Evolutionary conservation across 2,113 vertebrate species (phyloP).

Genomic region (Amia ocellicauda): DNA sequence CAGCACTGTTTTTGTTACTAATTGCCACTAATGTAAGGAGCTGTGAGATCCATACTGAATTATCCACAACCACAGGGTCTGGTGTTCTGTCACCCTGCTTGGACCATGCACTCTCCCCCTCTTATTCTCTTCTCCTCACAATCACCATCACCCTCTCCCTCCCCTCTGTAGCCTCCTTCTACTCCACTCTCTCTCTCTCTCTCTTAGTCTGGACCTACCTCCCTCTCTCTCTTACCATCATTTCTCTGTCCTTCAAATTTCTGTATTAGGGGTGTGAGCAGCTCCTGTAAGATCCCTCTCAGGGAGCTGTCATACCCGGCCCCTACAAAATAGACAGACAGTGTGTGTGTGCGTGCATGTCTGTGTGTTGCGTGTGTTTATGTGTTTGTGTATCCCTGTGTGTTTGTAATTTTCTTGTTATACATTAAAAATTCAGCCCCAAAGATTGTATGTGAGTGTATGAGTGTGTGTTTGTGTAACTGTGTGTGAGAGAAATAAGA

Average conservation of each 20-base stretch:
- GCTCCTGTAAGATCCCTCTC: conserved; percentile 43
- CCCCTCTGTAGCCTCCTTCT: conserved; percentile 16
- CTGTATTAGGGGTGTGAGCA: conserved; percentile 43
- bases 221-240: no score
- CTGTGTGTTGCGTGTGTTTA: no score
- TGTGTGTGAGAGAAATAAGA: no score
- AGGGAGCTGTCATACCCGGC: conserved; percentile 48
- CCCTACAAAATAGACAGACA: conserved; percentile 37
- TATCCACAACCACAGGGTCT: not conserved
- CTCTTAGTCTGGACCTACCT: not conserved
- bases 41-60: no score
- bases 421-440: no score
- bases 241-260: conserved; percentile 49
- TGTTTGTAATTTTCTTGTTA: no score
- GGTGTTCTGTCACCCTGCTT: not conserved
- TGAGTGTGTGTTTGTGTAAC: no score
- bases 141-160: not conserved
- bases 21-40: no score
- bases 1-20: no score
- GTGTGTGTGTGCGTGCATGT: no score
- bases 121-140: not conserved
- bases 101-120: not conserved
- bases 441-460: no score
- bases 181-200: not conserved
- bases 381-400: no score